Conservation (phyloP, 2,113 vertebrate genomes). For the Phrynosoma blainvillii region DNA sequence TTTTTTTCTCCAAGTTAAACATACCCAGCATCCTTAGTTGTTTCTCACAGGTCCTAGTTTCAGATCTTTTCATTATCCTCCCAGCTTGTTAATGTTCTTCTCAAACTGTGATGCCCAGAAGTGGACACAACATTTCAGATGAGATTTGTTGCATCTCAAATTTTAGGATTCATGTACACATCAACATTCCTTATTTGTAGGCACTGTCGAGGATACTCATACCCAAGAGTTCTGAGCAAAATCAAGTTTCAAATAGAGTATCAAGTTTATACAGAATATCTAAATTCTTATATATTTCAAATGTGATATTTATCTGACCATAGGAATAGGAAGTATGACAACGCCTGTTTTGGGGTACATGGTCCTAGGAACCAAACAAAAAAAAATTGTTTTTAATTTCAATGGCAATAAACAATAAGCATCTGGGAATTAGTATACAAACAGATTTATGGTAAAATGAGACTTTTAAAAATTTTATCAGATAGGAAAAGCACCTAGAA, state of each 20-base stretch:
- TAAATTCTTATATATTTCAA: not conserved
- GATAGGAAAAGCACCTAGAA: not conserved
- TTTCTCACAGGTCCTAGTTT: too few species aligned
- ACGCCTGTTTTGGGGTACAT: not conserved
- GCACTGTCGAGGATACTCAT: not conserved
- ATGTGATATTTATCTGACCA: not conserved
- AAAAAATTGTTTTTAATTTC: too few species aligned
- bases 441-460: not conserved
- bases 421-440: not conserved
- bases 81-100: too few species aligned
- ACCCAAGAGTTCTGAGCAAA: not conserved
- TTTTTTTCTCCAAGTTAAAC: too few species aligned
- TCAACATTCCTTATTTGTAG: not conserved
- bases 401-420: not conserved
- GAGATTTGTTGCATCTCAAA: not conserved
- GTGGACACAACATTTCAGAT: too few species aligned
- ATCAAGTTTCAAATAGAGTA: too few species aligned
- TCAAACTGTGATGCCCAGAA: too few species aligned
- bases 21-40: too few species aligned
- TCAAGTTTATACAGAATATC: too few species aligned
- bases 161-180: not conserved
- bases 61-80: too few species aligned
- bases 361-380: not conserved
- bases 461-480: not conserved
- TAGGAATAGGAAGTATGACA: too few species aligned